These are phyloP conservation scores for Pteromalus puparum DNA, from an alignment of 1,140 invertebrate genomes.

Conservation along the genomic window DNA sequence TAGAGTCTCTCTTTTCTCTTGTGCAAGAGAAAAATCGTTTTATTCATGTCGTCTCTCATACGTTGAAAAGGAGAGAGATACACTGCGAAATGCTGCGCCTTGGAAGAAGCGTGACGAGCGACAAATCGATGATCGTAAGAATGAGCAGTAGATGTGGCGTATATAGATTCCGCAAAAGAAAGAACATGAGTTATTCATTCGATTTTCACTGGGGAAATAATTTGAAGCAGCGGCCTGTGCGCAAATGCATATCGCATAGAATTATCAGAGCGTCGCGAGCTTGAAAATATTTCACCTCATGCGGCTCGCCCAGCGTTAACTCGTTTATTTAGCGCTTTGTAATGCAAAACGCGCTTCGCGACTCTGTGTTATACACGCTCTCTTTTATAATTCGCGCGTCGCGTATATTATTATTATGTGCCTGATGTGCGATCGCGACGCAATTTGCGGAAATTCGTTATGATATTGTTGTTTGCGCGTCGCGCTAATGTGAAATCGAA, in stretches of 20 bases:
- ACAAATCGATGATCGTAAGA: background rate
- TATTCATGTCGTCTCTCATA: too few relatives aligned
- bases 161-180: too few relatives aligned
- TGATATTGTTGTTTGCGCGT: too few relatives aligned
- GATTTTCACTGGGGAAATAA: background rate
- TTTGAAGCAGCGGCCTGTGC: background rate
- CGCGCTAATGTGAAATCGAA: too few relatives aligned
- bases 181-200: background rate
- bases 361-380: background rate
- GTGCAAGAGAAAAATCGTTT: too few relatives aligned
- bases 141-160: background rate
- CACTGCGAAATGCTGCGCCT: too few relatives aligned
- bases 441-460: too few relatives aligned
- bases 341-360: background rate
- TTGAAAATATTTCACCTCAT: background rate
- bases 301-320: background rate
- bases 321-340: background rate
- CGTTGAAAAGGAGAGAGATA: too few relatives aligned
- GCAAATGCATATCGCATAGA: background rate
- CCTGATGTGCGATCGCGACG: too few relatives aligned
- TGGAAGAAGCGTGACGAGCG: too few relatives aligned
- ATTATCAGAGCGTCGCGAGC: conserved; percentile 3
- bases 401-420: too few relatives aligned
- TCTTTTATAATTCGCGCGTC: background rate
- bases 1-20: too few relatives aligned